Evolutionary conservation across 2,797 vertebrate genomes (phyloP), one percentile per base, ranked within the genome.

Genomic region (Semaprochilodus insignis): DNA sequence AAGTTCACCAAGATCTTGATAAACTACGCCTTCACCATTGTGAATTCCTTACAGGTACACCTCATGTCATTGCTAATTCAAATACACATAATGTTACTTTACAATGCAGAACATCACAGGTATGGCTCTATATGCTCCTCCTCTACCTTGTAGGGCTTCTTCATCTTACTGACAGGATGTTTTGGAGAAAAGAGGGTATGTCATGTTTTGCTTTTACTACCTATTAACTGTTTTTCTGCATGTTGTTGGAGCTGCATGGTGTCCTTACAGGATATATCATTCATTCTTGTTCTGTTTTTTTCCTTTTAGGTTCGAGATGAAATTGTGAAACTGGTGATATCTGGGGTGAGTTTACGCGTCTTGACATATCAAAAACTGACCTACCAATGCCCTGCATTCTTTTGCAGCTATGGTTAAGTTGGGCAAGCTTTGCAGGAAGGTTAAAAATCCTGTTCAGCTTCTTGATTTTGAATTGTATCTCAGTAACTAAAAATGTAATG

Each of bases 41-140:
- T 96, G 80, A 96, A 96, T 82, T 90, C 94, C 36, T 92, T 96
- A 59, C 96, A 96, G 96, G 96, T 96, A 94, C 36, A 27, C 7
- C 1, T 40, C n/a, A 78, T 7, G 25, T 19, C 10, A 57, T 23
- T 25, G 25, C 54, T 72, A 31, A 3, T 4, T 31, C 11, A 74
- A 19, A 16, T 54, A 71, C 44, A 5, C 54, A 2, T 36, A 1
- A 4, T 54, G 6, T 27, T 44, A 44, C 25, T 5, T 57, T 71
- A 4, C 16, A 23, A 74, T 74, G 25, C 13, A 57, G 17, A 36
- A 57, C 52, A 57, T 70, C 17, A 73, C 19, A 52, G n/a, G 0
- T 27, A 17, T 73, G 44, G 70, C 13, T 66, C 19, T 59, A 8
- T 71, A 1, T 77, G 1, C 76, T n/a, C 76, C 34, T 17, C 11